Base-by-base conservation (phyloP, 2,888 invertebrate species). In the Phortica okadai region DNA sequence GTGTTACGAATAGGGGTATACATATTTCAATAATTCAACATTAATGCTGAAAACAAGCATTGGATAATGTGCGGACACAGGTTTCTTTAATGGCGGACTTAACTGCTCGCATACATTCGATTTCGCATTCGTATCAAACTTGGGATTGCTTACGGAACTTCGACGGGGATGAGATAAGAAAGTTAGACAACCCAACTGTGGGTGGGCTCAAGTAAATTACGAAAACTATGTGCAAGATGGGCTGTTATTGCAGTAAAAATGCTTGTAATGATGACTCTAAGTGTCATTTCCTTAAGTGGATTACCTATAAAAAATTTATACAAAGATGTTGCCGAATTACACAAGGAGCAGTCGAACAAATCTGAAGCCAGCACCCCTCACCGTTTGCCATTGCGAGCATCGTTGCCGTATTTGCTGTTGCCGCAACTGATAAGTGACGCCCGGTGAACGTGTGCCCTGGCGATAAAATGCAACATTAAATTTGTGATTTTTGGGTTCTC, bases 221-320 rank as follows among this genome's bases (percentile, higher is more conserved):
- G 87, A 85, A 90, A 90, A 91, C 90, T 91, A 90, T 90, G 91
- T 91, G 90, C 91, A 91, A 91, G 90, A 91, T 91, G 90, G 90
- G 88, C 91, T 89, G 89, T 91, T 91, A 89, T 87, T 91, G 90
- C 89, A 89, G 88, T 90, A 90, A 90, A 90, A 91, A 88, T 85
- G 88, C 89, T 91, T 91, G 91, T 91, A 91, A 91, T 91, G 91
- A 91, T 90, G 90, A 90, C 90, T 91, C 90, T 90, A 90, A 91
- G 90, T 90, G 90, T 87, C 90, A 89, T 91, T 90, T 90, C 83
- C 89, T 90, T 91, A 90, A 91, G 91, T 91, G 90, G 90, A 91
- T 91, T 90, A 90, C 90, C 91, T 89, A 91, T 90, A 90, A 91
- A 91, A 90, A 90, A 89, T 89, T 83, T 90, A 89, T 90, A 86